Evolutionary conservation across 1,140 invertebrate species (phyloP).

Genomic region (Pollicipes pollicipes): DNA sequence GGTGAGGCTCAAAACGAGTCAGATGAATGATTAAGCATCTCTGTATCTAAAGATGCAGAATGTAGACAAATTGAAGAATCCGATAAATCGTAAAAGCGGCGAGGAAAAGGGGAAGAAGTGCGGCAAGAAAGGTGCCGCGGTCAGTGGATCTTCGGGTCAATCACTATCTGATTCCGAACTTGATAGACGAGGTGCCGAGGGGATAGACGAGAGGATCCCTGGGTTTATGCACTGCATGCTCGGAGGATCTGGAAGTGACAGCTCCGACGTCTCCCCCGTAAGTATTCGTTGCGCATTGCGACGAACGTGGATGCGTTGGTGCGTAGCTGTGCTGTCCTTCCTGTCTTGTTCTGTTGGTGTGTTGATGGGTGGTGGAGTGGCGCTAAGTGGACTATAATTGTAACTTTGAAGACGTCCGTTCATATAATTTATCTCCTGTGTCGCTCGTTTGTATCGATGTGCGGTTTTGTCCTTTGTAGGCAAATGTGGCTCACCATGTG

Average conservation of each 20-base stretch:
- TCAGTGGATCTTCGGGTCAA: not conserved
- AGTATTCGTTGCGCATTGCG: not conserved
- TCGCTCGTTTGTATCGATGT: no score
- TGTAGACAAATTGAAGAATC: constrained; percentile 2
- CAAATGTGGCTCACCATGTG: not conserved
- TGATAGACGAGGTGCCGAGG: not conserved
- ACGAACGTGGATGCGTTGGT: not conserved
- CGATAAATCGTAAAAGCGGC: constrained; percentile 1
- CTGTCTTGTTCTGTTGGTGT: no score
- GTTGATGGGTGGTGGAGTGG: no score
- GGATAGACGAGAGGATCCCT: not conserved
- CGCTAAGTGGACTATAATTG: no score
- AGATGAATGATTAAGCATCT: not conserved
- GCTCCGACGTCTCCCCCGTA: not conserved
- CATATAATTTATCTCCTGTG: no score
- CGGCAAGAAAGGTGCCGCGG: not conserved
- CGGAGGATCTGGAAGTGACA: constrained; percentile 1
- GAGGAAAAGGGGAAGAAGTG: not conserved
- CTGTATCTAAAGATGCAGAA: constrained; percentile 2
- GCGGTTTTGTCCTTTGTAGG: not conserved
- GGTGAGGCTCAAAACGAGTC: not conserved
- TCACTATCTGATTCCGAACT: not conserved
- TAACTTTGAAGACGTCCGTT: no score
- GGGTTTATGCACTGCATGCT: constrained; percentile 1
- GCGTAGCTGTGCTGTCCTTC: no score